phyloP scores from a whole-genome alignment of 2,113 vertebrate genomes.

The Hystrix brachyura region DNA sequence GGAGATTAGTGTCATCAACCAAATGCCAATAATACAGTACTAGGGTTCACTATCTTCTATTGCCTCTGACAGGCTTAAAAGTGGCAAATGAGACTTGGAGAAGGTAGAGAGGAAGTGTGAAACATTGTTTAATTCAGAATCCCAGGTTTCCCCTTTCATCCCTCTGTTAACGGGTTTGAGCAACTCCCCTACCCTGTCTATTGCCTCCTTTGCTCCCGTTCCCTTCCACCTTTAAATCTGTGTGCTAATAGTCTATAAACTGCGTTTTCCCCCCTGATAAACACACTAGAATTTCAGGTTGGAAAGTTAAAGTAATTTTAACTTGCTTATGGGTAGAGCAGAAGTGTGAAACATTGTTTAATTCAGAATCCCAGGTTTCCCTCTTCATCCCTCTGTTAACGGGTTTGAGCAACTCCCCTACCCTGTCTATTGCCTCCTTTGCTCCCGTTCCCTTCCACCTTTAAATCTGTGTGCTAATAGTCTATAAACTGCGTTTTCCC shows the following conservation, averaged over 20 bases:
- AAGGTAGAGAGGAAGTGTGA: not conserved
- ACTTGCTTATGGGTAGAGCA: constrained; percentile 42
- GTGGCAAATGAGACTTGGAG: constrained; percentile 61
- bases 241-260: not conserved
- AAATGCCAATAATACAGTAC: constrained; percentile 49
- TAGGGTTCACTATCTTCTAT: constrained; percentile 48
- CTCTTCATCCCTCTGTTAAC: not conserved
- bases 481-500: constrained; percentile 48
- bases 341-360: not conserved
- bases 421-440: not conserved
- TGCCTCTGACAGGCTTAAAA: constrained; percentile 81
- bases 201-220: not conserved
- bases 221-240: not conserved
- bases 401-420: not conserved
- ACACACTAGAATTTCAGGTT: constrained; percentile 74
- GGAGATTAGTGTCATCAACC: not conserved
- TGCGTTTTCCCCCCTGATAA: constrained; percentile 62
- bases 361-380: constrained; percentile 16
- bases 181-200: not conserved
- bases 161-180: not conserved
- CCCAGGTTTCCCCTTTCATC: not conserved
- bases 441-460: not conserved
- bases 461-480: not conserved
- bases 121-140: constrained; percentile 27
- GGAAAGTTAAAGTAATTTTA: constrained; percentile 72